Conservation (phyloP, 2,797 vertebrate species). For the Discoglossus pictus region DNA sequence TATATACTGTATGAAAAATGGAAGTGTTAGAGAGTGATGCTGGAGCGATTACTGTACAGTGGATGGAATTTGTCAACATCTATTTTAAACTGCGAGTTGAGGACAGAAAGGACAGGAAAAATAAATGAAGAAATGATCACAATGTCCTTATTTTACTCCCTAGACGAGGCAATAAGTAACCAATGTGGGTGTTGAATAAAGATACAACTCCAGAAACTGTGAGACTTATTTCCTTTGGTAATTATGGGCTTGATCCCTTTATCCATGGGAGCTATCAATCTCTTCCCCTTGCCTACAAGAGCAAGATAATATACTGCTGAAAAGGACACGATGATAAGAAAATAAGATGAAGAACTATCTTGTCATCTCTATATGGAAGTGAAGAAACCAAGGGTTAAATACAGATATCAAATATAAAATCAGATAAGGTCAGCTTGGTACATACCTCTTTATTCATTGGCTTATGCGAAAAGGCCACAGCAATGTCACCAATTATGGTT, state of each 20-base stretch:
- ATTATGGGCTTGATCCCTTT: neutral
- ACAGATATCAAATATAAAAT: too few species aligned
- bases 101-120: conserved; percentile 29
- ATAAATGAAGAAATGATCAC: conserved; percentile 37
- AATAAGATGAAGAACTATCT: too few species aligned
- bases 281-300: too few species aligned
- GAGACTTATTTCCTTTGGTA: conserved; percentile 3
- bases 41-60: conserved; percentile 35
- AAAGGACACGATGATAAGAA: too few species aligned
- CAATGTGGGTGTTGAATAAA: neutral
- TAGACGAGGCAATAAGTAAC: conserved; percentile 1
- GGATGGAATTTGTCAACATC: conserved; percentile 49
- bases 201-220: conserved; percentile 10
- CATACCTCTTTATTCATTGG: too few species aligned
- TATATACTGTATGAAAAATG: conserved; percentile 45
- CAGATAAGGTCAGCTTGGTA: too few species aligned
- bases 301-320: too few species aligned
- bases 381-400: too few species aligned
- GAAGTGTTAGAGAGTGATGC: conserved; percentile 40
- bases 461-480: too few species aligned
- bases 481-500: too few species aligned
- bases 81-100: conserved; percentile 40
- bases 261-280: too few species aligned
- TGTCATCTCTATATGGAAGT: too few species aligned
- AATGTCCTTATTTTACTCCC: conserved; percentile 15